Base-by-base conservation (phyloP, 2,888 invertebrate genomes). In the Argyresthia albistria region DNA sequence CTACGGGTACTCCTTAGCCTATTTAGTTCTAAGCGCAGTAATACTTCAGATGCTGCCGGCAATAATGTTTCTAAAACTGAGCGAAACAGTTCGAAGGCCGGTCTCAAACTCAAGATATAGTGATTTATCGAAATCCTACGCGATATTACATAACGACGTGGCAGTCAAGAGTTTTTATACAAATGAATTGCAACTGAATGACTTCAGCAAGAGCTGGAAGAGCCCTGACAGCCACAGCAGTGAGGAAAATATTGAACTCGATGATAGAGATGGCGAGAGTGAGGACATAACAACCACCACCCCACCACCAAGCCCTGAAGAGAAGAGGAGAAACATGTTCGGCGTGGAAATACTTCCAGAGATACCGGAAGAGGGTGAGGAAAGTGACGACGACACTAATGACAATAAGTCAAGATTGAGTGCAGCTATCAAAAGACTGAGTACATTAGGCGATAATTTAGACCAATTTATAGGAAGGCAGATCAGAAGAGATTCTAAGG, bases 311-410 rank as follows among this genome's bases (percentile, higher is more conserved):
- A 83, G 82, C 57, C 83, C 83, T 11, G 87, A 88, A 59, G 86
- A 88, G 59, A 87, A 78, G 55, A 70, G 81, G 51, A 75, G 80
- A 63, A 87, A 83, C 57, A 73, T 86, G 45, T 84, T 82, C 58
- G 88, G 88, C 4, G 86, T 89, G 46, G 83, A 88, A 63, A 84
- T 89, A 62, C 66, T 89, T 53, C 89, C 89, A 25, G 83, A 88
- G 68, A 89, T 89, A 66, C 82, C 83, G 4, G 89, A 89, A 66
- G 89, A 88, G 63, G 86, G 78, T 53, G 88, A 88, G 64, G 75
- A 76, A 15, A 76, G 73, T 42, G 74, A 74, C 9, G 59, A 60
- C 9, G 57, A 62, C 1, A 60, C 59, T 42, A 77, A 77, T 10
- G 61, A 63, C 15, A 75, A 75, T 10, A 64, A 73, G 53, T 63